Conservation (phyloP, 1,140 invertebrate genomes). For the Procambarus virginalis region DNA sequence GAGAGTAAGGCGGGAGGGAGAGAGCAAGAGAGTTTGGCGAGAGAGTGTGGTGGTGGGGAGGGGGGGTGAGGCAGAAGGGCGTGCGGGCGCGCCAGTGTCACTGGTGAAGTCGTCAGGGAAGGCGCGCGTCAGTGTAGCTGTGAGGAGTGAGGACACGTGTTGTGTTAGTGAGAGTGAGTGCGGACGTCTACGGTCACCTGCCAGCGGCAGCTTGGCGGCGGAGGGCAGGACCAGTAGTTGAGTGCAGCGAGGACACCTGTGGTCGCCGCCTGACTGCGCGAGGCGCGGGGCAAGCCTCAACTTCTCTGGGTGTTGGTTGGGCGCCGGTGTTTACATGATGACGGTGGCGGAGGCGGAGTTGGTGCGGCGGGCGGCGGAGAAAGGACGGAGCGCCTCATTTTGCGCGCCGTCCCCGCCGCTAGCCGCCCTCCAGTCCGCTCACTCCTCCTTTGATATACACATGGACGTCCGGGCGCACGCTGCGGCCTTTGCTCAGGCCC, state of each 20-base stretch:
- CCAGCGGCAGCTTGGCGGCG: neutral
- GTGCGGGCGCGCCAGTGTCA: conserved; percentile 33
- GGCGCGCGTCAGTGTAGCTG: conserved; percentile 39
- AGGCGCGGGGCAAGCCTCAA: conserved; percentile 26
- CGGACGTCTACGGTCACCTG: neutral
- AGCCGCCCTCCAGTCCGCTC: conserved; percentile 50
- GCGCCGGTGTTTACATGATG: conserved; percentile 69
- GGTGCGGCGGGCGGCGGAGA: conserved; percentile 66
- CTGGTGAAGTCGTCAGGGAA: conserved; percentile 53
- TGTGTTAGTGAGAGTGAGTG: conserved; percentile 34
- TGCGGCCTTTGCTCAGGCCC: conserved; percentile 51
- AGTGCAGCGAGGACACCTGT: conserved; percentile 9
- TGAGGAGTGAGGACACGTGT: conserved; percentile 37
- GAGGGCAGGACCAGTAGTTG: neutral
- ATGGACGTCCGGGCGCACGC: conserved; percentile 55
- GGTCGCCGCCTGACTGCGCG: conserved; percentile 11
- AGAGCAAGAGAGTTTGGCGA: neutral
- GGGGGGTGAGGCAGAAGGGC: neutral
- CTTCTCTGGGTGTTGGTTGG: conserved; percentile 54
- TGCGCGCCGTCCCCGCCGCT: conserved; percentile 65
- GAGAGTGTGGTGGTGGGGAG: neutral
- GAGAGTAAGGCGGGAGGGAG: neutral
- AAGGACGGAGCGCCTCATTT: conserved; percentile 70
- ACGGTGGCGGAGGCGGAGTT: conserved; percentile 68
- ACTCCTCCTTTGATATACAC: conserved; percentile 57